Percentiles rank a stretch among this genome's conserved stretches.
Evolutionary conservation across 2,888 invertebrate species (phyloP).

Genomic region (Xestia ashworthii): DNA sequence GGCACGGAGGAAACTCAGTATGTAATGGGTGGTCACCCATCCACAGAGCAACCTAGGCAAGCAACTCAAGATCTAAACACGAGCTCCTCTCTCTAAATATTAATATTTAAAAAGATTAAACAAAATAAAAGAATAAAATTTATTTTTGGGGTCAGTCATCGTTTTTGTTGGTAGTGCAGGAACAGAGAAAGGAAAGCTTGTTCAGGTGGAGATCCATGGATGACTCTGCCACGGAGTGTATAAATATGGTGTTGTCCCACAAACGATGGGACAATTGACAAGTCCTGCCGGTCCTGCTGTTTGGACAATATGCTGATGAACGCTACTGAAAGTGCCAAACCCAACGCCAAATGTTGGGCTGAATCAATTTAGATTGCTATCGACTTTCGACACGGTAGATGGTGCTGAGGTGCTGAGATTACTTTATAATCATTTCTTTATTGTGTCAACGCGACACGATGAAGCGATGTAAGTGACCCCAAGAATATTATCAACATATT

Average conservation of each 20-base stretch:
- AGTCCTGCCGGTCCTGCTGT: neutral
- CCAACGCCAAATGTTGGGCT: neutral
- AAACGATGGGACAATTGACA: neutral
- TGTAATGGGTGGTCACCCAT: no score
- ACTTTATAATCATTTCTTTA: neutral
- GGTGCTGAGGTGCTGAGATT: neutral
- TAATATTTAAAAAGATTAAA: neutral
- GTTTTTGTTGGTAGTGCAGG: neutral
- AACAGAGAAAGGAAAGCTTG: no score
- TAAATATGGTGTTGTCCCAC: neutral
- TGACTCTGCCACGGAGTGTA: neutral
- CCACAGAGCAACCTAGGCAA: no score
- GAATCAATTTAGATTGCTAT: no score
- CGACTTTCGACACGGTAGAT: no score
- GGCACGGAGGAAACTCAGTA: no score
- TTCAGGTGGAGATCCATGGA: no score
- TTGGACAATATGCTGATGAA: no score
- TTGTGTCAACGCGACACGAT: neutral
- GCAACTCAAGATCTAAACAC: no score
- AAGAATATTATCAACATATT: neutral
- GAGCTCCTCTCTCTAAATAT: no score
- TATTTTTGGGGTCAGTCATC: neutral
- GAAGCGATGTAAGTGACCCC: neutral
- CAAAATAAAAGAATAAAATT: neutral
- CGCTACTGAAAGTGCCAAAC: neutral